A percentile compares a stretch with the other conserved stretches of the same genome.
These are phyloP conservation scores for Lepidocyrtinus sp. DNA, from an alignment of 2,888 invertebrate genomes.

Conservation along the genomic window DNA sequence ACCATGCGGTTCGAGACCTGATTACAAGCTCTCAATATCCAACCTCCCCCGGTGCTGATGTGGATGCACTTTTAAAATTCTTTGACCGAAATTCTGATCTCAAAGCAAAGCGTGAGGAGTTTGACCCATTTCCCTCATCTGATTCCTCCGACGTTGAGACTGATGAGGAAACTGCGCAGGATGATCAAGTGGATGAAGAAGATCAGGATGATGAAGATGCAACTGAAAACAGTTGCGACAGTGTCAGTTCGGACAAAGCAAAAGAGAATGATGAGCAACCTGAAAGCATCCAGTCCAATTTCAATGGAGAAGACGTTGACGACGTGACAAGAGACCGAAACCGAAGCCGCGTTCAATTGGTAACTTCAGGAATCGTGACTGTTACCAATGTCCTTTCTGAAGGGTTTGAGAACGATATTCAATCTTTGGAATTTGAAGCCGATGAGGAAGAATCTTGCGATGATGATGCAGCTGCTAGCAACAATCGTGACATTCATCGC, in stretches of 20 bases:
- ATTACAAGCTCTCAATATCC: slow-evolving; percentile 59
- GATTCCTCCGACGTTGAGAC: slow-evolving; percentile 43
- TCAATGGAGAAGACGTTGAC: slow-evolving; percentile 17
- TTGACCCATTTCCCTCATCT: slow-evolving; percentile 26
- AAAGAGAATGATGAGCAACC: too few relatives aligned
- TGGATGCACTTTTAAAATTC: slow-evolving; percentile 26
- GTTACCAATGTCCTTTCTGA: slow-evolving; percentile 53
- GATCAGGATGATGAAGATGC: slow-evolving; percentile 24
- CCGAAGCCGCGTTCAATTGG: slow-evolving; percentile 42
- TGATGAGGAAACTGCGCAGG: slow-evolving; percentile 46
- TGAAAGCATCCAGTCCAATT: neutral
- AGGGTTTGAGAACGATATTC: slow-evolving; percentile 38
- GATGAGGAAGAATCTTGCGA: slow-evolving; percentile 52
- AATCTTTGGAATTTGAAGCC: slow-evolving; percentile 58
- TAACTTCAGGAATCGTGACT: slow-evolving; percentile 44
- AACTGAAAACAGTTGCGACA: too few relatives aligned
- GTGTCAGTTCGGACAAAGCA: too few relatives aligned
- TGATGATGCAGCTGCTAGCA: slow-evolving; percentile 26
- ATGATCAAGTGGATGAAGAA: slow-evolving; percentile 25
- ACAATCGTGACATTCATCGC: slow-evolving; percentile 31
- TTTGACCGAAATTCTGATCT: slow-evolving; percentile 17
- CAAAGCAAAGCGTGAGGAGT: slow-evolving; percentile 8
- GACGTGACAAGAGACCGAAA: slow-evolving; percentile 22
- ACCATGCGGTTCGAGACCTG: slow-evolving; percentile 73
- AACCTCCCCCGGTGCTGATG: neutral